Evolutionary conservation across 2,888 invertebrate species (phyloP), one percentile per base, ranked within the genome.

Genomic region (Watsonalla binaria): DNA sequence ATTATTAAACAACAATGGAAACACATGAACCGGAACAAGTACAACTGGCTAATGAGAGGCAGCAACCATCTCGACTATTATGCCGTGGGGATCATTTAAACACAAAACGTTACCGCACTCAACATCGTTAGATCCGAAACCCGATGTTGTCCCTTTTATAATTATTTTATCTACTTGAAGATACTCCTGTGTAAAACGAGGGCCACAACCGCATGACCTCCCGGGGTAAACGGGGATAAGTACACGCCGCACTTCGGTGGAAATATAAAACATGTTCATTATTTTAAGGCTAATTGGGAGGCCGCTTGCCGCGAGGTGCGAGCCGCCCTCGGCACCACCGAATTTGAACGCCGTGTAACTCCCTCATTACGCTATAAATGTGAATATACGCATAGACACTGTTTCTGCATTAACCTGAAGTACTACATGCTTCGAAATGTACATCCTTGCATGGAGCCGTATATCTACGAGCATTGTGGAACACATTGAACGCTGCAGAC

Each of bases 251-350:
- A 83, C 85, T 86, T 86, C 75, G 78, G 80, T 86, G 83, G 80
- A 88, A 90, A 88, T 90, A 91, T 90, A 90, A 90, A 91, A 90
- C 90, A 90, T 90, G 90, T 90, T 91, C 90, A 90, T 91, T 91
- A 91, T 90, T 90, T 88, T 86, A 86, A 84, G 86, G 89, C 89
- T 91, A 91, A 91, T 91, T 91, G 91, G 90, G 80, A 86, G 86
- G 86, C 82, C 86, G 86, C 86, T 87, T 82, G 87, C 87, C 85
- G 84, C 80, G 81, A 84, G 82, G 85, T 84, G 85, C 79, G 80
- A 85, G 80, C 73, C 65, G 86, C 88, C 88, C 85, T 77, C 84
- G 87, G 88, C 88, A 76, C 72, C 82, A 81, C 86, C 86, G 68
- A 86, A 86, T 82, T 84, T 75, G 76, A 81, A 81, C 75, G 72